A percentile compares a stretch with the other conserved stretches of the same genome.
phyloP scores from a whole-genome alignment of 2,113 vertebrate genomes.

The Mirza zaza region DNA sequence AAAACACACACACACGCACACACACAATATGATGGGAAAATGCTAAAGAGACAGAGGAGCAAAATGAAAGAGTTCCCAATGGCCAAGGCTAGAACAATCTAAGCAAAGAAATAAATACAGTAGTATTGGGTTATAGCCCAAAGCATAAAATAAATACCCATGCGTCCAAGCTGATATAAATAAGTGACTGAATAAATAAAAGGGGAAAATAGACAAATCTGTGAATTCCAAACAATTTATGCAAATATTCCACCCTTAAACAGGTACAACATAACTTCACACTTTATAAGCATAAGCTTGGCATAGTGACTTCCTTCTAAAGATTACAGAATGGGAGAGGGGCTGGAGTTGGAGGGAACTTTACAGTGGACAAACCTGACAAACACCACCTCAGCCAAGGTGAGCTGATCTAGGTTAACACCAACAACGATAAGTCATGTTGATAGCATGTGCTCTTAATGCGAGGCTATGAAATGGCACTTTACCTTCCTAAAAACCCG shows the following conservation, averaged over 20 bases:
- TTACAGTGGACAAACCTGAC: background rate
- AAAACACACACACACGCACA: background rate
- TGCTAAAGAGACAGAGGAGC: background rate
- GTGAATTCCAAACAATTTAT: background rate
- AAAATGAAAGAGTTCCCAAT: background rate
- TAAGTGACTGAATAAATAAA: background rate
- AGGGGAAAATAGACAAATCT: background rate
- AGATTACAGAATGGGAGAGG: too few species aligned
- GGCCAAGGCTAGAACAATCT: background rate
- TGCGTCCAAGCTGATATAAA: background rate
- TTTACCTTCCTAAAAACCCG: background rate
- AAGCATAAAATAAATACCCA: background rate
- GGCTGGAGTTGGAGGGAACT: rapidly evolving
- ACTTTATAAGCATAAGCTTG: background rate
- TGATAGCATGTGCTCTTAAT: background rate
- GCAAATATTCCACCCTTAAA: background rate
- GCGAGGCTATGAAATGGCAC: background rate
- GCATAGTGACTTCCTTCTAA: background rate
- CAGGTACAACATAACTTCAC: background rate
- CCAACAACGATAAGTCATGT: background rate
- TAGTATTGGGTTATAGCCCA: background rate
- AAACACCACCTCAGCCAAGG: background rate
- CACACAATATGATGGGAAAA: background rate
- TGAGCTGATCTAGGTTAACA: background rate
- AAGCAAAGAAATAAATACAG: background rate